These are phyloP conservation scores for Promerops cafer DNA, from an alignment of 2,113 vertebrate species.

Conservation along the genomic window DNA sequence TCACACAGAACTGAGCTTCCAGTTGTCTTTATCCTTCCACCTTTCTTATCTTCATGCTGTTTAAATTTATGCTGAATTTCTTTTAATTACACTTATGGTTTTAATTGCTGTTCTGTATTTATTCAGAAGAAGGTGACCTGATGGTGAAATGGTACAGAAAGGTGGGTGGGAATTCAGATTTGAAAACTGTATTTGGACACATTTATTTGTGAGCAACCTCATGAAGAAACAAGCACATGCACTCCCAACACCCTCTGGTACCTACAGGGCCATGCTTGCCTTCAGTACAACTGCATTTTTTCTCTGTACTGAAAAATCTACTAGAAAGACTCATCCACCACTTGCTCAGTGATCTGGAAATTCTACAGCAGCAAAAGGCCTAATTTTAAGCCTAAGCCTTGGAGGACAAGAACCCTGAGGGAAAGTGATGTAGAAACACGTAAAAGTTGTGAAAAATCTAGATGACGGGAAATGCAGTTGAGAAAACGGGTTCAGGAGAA, in stretches of 20 bases:
- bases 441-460: background rate
- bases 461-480: background rate
- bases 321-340: background rate
- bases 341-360: background rate
- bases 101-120: slow-evolving; percentile 43
- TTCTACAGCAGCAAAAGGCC: background rate
- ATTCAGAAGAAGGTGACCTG: slow-evolving; percentile 29
- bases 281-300: background rate
- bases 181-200: background rate
- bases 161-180: background rate
- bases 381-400: background rate
- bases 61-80: slow-evolving; percentile 18
- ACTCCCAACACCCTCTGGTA: background rate
- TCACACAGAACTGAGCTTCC: slow-evolving; percentile 69
- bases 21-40: slow-evolving; percentile 54
- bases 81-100: slow-evolving; percentile 25
- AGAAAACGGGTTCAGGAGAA: background rate
- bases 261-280: background rate
- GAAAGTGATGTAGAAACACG: background rate
- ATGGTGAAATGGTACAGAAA: background rate
- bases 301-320: background rate
- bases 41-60: slow-evolving; percentile 28
- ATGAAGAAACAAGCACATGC: background rate
- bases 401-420: background rate
- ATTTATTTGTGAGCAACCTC: background rate